phyloP scores from a whole-genome alignment of 2,113 vertebrate species.

The Agapornis roseicollis region DNA sequence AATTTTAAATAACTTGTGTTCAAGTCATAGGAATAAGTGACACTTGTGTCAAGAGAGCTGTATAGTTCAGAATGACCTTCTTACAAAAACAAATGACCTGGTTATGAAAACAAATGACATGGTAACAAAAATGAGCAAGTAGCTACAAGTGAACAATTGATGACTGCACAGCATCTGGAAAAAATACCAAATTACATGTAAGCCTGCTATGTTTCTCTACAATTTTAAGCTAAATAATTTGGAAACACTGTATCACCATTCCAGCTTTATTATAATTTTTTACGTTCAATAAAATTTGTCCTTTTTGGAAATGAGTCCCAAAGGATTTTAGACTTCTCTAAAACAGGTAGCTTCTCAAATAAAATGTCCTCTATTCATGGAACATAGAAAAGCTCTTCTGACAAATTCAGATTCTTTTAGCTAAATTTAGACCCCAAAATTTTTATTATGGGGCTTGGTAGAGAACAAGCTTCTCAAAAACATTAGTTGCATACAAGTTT shows the following conservation, averaged over 20 bases:
- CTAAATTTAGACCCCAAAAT: background rate
- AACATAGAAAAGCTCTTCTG: background rate
- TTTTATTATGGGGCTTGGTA: background rate
- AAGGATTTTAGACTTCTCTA: background rate
- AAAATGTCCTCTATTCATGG: background rate
- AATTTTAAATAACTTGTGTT: background rate
- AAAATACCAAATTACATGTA: background rate
- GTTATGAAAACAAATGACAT: background rate
- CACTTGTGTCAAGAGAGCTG: background rate
- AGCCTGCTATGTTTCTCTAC: background rate
- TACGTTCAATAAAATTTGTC: background rate
- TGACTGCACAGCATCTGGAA: background rate
- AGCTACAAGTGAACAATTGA: background rate
- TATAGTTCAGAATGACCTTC: background rate
- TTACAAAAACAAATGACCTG: background rate
- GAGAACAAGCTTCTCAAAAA: background rate
- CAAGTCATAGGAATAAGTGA: background rate
- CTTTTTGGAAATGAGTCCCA: background rate
- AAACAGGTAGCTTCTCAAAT: background rate
- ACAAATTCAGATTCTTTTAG: background rate
- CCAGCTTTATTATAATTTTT: background rate
- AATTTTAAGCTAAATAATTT: background rate
- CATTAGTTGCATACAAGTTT: background rate
- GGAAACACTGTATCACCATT: background rate
- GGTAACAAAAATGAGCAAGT: background rate